Base-by-base conservation (phyloP, 1,140 invertebrate genomes). In the Papilio glaucus region DNA sequence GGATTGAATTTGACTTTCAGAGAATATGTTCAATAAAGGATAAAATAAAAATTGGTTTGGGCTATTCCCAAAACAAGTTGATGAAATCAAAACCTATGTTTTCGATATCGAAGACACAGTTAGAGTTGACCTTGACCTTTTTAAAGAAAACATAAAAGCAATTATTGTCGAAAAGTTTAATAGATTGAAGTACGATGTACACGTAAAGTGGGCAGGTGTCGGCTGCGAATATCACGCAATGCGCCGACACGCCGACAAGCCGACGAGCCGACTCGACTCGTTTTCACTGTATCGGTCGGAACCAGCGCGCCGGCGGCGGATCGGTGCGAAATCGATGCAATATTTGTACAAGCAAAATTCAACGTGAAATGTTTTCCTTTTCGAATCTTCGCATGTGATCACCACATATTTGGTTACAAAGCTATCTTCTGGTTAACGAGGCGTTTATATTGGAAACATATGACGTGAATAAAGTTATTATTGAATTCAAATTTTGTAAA, bases 241-340 rank as follows among this genome's bases (percentile, higher is more conserved):
- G 76, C 65, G 72, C 69, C 74, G 75, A 80, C 78, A 73, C 13
- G 41, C 49, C 49, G 49, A 57, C 49, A 53, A 15, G 18, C 45
- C 18, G 15, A 45, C 42, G 21, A 18, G 21, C 21, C 76, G 65
- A 73, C 78, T 39, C 78, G 72, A 71, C 72, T 72, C 75, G 87
- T 88, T 91, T 91, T 90, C 88, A 86, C 86, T 85, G 79, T 81
- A 76, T 80, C 79, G 77, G 79, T 81, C 78, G 76, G 82, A 88
- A 88, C 86, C 79, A 81, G 84, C 79, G 73, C 70, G 78, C 53
- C 77, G 21, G 18, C 18, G 45, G 15, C 21, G 49, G 21, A 57
- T 57, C 49, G 79, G 81, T 81, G 79, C 79, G 73, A 85, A 89
- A 84, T 85, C 79, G 74, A 80, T 84, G 79, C 85, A 85, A 84